Percentiles rank a stretch among this genome's conserved stretches.
phyloP scores from a whole-genome alignment of 2,113 vertebrate genomes.

The Podilymbus podiceps region DNA sequence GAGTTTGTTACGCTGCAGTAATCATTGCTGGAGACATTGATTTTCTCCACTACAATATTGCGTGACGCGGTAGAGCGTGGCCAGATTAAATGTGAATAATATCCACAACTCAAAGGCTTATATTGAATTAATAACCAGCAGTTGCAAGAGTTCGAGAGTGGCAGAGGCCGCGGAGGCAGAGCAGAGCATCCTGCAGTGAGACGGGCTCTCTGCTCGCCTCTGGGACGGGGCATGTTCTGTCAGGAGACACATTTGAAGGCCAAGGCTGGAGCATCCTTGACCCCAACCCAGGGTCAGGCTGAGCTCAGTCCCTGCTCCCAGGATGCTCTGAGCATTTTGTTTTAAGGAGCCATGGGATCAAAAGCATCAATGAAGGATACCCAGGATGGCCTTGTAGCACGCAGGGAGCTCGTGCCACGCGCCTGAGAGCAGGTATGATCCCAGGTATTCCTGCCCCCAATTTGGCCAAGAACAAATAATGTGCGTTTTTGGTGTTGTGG shows the following conservation, averaged over 20 bases:
- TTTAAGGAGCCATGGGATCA: neutral
- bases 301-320: neutral
- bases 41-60: neutral
- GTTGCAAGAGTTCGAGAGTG: neutral
- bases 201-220: neutral
- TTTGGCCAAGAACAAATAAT: neutral
- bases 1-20: neutral
- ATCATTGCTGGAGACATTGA: neutral
- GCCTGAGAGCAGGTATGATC: neutral
- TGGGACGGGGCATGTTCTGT: neutral
- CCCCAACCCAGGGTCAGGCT: neutral
- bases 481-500: neutral
- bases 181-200: neutral
- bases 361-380: neutral
- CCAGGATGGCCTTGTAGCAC: neutral
- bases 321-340: neutral
- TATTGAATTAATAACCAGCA: fast-evolving
- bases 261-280: neutral
- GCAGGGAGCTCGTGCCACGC: neutral
- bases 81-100: slow-evolving; percentile 16
- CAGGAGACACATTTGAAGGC: neutral
- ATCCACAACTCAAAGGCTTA: neutral
- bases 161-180: neutral
- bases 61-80: neutral
- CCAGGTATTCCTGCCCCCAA: neutral